Evolutionary conservation across 2,797 vertebrate species (phyloP).

Genomic region (Ataeniobius toweri): DNA sequence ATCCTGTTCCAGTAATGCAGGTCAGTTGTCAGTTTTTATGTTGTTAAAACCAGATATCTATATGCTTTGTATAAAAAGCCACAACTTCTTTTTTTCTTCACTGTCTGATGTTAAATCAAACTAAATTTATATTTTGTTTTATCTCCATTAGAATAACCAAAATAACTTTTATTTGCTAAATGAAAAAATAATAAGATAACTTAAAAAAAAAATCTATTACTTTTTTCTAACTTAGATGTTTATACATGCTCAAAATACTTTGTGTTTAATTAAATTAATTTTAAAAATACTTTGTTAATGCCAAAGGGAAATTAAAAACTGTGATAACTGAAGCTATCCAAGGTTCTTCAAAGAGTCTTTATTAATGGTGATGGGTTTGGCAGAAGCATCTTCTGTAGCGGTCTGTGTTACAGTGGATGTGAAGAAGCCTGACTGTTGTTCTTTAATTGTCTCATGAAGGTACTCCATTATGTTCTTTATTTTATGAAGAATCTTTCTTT

Average conservation of each 20-base stretch:
- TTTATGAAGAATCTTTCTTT: too few species aligned
- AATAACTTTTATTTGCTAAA: not conserved
- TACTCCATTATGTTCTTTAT: too few species aligned
- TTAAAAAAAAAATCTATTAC: not conserved
- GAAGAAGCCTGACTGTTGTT: not conserved
- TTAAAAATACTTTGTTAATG: not conserved
- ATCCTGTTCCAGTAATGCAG: constrained; percentile 52
- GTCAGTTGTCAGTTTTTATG: constrained; percentile 38
- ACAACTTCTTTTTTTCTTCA: not conserved
- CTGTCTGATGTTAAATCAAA: not conserved
- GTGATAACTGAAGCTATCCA: too few species aligned
- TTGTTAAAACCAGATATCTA: constrained; percentile 67
- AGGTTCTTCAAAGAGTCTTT: too few species aligned
- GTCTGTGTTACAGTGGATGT: not conserved
- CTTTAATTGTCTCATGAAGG: too few species aligned
- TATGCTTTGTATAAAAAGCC: not conserved
- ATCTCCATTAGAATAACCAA: not conserved
- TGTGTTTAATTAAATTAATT: not conserved
- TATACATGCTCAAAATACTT: not conserved
- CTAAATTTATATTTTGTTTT: not conserved
- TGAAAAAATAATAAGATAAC: not conserved
- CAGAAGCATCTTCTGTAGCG: not conserved
- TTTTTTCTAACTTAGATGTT: not conserved
- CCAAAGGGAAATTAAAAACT: too few species aligned
- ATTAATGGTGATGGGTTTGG: too few species aligned